Base-by-base conservation (phyloP, 92 coral and sea anemone genomes). In the Desmophyllum pertusum region DNA sequence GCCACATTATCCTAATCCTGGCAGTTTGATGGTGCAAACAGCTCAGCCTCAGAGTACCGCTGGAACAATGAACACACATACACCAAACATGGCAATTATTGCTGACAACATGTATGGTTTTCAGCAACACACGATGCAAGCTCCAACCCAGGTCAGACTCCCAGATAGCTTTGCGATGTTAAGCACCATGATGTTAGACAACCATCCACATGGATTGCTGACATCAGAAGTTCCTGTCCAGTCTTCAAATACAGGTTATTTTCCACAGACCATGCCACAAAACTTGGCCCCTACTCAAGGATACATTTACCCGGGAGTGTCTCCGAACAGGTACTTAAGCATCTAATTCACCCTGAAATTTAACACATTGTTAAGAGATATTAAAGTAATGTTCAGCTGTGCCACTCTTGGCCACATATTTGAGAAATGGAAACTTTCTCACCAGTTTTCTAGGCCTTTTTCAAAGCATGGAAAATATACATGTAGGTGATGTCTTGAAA, bases 11-110 rank as follows among this genome's bases (percentile, higher is more conserved):
- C n/a, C 72, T 14, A 15, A 67, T 67, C 72, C n/a, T 11, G 45
- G 43, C 72, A 31, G 21, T 30, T 31, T 64, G 70, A 27, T 64
- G 70, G 42, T 11, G 2, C 42, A 15, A 14, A 67, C 72, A 67
- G 72, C 40, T 31, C 30, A 4, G 4, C 21, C 50, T 33, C 10
- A 1, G 27, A 25, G 70, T 64, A 64, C 70, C 37, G 39, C 14
- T 29, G 70, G 39, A 64, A 64, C 70, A 64, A 64, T 29, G 70
- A 64, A 64, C 70, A 64, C 70, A 64, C 70, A 64, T 64, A 64
- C 21, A 64, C 70, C 39, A 64, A 29, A 31, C 70, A 64, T 64
- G 37, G 19, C 40, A 9, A 27, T 27, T 6, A 25, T 64, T 64
- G 70, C 70, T 64, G 70, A 64, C 70, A 64, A 64, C 19, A 29